Evolutionary conservation across 1,140 invertebrate genomes (phyloP).

Genomic region (Leptinotarsa defecta): DNA sequence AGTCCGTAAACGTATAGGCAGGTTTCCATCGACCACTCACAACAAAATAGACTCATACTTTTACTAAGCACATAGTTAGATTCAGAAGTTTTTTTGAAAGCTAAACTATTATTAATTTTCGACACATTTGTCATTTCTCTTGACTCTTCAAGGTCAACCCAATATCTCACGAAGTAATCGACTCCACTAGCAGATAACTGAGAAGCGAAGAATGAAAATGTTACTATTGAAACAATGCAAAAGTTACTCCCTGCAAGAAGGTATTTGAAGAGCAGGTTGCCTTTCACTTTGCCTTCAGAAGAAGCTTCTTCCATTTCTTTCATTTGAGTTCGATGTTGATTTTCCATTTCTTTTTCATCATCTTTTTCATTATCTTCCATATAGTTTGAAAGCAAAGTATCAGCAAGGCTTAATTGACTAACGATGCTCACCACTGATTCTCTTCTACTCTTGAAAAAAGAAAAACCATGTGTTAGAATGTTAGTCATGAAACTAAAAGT

Average conservation of each 20-base stretch:
- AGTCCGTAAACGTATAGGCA: conserved; percentile 60
- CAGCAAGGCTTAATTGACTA: conserved; percentile 46
- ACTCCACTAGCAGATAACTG: conserved; percentile 65
- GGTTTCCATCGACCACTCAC: conserved; percentile 41
- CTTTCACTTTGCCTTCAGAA: conserved; percentile 50
- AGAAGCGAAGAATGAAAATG: conserved; percentile 66
- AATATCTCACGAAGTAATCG: conserved; percentile 81
- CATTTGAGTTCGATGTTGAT: conserved; percentile 28
- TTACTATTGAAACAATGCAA: conserved; percentile 61
- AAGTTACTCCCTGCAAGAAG: conserved; percentile 68
- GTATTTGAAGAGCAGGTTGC: conserved; percentile 60
- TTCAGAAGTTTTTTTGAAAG: not conserved
- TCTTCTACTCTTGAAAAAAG: conserved; percentile 36
- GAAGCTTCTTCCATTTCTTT: conserved; percentile 49
- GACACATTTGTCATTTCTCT: conserved; percentile 1
- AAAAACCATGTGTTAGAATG: too few species aligned
- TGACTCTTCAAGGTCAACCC: conserved; percentile 60
- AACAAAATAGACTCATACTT: not conserved
- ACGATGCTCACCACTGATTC: conserved; percentile 35
- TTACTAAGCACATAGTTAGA: not conserved
- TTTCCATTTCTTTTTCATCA: conserved; percentile 34
- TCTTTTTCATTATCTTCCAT: conserved; percentile 30
- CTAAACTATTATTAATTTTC: not conserved
- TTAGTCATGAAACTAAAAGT: not conserved
- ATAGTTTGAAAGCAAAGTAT: conserved; percentile 38